phyloP scores from a whole-genome alignment of 2,113 vertebrate species.

The Pelobates fuscus region DNA sequence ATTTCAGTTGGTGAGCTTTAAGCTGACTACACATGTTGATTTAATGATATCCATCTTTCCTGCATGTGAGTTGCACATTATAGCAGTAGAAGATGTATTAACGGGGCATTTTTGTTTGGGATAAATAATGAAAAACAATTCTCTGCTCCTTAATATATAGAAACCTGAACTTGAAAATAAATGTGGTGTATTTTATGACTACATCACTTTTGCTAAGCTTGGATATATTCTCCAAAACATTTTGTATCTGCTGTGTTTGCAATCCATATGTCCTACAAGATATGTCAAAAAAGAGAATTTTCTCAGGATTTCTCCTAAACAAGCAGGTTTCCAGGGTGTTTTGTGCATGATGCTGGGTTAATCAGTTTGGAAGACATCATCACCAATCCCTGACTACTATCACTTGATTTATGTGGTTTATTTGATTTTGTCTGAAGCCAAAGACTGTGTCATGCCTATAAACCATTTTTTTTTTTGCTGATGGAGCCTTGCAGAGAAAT shows the following conservation, averaged over 20 bases:
- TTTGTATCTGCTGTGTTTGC: background rate
- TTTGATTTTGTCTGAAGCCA: too few species aligned
- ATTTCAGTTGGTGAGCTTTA: constrained; percentile 57
- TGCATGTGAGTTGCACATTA: constrained; percentile 65
- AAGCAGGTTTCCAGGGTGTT: too few species aligned
- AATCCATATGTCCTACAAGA: background rate
- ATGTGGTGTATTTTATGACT: constrained; percentile 20
- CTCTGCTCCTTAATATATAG: background rate
- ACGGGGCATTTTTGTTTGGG: constrained; percentile 1
- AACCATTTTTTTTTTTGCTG: too few species aligned
- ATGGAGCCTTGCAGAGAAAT: too few species aligned
- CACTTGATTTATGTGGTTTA: too few species aligned
- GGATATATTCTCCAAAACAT: background rate
- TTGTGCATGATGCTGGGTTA: too few species aligned
- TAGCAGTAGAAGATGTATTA: constrained; percentile 1
- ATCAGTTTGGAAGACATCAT: too few species aligned
- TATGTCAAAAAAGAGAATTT: too few species aligned
- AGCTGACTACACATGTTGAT: constrained; percentile 68
- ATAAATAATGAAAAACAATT: constrained; percentile 18
- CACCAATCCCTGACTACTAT: too few species aligned
- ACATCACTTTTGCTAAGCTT: background rate
- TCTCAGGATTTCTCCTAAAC: too few species aligned
- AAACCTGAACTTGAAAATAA: background rate
- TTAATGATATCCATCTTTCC: constrained; percentile 65
- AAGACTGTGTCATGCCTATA: too few species aligned